Evolutionary conservation across 1,140 invertebrate genomes (phyloP), one percentile per base, ranked within the genome.

Genomic region (Calliopsis andreniformis): DNA sequence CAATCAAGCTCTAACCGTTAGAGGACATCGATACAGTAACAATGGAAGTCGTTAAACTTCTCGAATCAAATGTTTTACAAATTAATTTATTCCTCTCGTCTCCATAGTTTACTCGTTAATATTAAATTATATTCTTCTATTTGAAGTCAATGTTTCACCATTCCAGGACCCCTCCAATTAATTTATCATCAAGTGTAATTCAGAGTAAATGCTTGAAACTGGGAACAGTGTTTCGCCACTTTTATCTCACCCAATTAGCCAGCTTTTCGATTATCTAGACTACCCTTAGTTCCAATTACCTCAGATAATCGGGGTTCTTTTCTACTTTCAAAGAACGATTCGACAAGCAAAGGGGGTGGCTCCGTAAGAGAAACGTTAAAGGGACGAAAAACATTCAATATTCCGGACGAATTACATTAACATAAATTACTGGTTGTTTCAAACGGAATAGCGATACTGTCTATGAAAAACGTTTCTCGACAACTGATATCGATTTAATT

Each of bases 191-290:
- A 14, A 25, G n/a, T 30, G 55, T 70, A 70, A 70, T 70, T 61
- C 68, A 35, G 28, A 12, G 28, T 18, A 61, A 70, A 47, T 18
- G 63, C 7, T 67, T 1, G 63, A 51, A 67, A 47, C 30, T n/a
- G 14, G n/a, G n/a, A 20, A 2, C 12, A 14, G 39, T 23, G 20
- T 35, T 70, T 61, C 68, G 55, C 42, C 55, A 47, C 42, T 59
- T 61, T 70, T 70, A 70, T 70, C 55, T 70, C 55, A 25, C 10
- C 42, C 68, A 70, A 70, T 70, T 70, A 70, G 68, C 12, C 42
- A 42, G 61, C 68, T 61, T 61, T 67, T 70, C 68, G 68, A 70
- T 70, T 70, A 61, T 59, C 28, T 4, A 25, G n/a, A 56, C 35
- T 20, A 47, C 16, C 30, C 55, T 61, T 42, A 67, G 16, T 55